Base-by-base conservation (phyloP, 2,888 invertebrate genomes). In the Diogma glabrata region DNA sequence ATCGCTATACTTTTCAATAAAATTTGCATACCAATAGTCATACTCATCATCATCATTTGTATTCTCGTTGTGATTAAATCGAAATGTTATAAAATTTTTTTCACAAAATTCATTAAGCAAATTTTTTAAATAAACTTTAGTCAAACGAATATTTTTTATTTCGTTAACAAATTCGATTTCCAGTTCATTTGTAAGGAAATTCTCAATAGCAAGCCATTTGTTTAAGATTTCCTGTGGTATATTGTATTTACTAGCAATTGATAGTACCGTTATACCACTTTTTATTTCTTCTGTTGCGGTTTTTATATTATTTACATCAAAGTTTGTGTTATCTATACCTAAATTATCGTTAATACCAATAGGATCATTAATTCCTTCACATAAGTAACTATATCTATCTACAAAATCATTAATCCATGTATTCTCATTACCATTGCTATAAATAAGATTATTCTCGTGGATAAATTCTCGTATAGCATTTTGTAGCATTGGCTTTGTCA, bases 41-140 rank as follows among this genome's bases (percentile, higher is more conserved):
- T 22, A 43, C 23, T 43, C 43, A 43, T 43, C 43, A 12, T 43
- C 43, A n/a, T 43, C 43, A 43, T 43, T 23, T 20, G 43, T 43
- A 22, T 43, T 43, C n/a, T 43, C 43, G 14, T 43, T 23, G 9
- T 43, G 43, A 14, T 43, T 43, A 9, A 43, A 43, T 43, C 23
- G 43, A 43, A 43, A 43, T 43, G 43, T 20, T 22, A 43, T 43
- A 43, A 10, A 10, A 43, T 43, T 43, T 43, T 43, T 43, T 9
- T 43, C 43, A 9, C 43, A 43, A n/a, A 22, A 43, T n/a, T 43
- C 43, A 14, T 43, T 22, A 20, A 43, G n/a, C 23, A 43, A 43
- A 43, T 43, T 43, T 22, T 43, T 43, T 6, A 43, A 22, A 7
- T 20, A 43, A 14, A 23, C 43, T 14, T 43, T 43, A 7, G 43